Percentiles rank a stretch among this genome's conserved stretches.
Conservation (phyloP, 2,113 vertebrate genomes). For the Epinephelus cyanopodus region DNA sequence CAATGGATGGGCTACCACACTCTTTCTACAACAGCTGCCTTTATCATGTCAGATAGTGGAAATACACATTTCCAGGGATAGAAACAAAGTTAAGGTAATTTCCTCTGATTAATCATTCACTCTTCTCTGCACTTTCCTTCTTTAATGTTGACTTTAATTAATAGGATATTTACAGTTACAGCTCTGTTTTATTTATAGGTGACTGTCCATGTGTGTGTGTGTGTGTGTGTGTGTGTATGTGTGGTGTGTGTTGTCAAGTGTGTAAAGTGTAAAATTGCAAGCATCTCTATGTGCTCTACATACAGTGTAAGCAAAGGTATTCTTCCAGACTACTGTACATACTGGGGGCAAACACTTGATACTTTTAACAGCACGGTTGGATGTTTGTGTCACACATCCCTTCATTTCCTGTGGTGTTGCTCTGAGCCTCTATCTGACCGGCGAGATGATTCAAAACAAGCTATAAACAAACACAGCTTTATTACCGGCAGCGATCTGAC, state of each 20-base stretch:
- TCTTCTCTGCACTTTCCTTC: neutral
- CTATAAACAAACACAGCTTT: conserved; percentile 3
- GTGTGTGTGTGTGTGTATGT: neutral
- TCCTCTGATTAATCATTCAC: neutral
- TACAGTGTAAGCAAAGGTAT: neutral
- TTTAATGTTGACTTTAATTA: neutral
- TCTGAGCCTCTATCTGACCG: conserved; percentile 1
- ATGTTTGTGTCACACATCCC: neutral
- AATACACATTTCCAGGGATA: neutral
- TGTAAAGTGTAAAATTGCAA: neutral
- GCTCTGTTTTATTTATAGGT: neutral
- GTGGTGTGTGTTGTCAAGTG: neutral
- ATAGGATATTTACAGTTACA: neutral
- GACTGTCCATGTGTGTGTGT: neutral
- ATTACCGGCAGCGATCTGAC: neutral
- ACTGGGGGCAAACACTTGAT: neutral
- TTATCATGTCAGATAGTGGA: neutral
- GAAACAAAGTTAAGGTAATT: neutral
- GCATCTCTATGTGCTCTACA: neutral
- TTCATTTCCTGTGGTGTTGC: neutral
- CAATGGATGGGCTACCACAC: neutral
- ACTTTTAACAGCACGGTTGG: neutral
- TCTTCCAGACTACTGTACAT: neutral
- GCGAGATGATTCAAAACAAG: neutral
- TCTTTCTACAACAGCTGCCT: neutral